phyloP scores from a whole-genome alignment of 92 coral and sea anemone genomes.

The Epizoanthus ramosus region DNA sequence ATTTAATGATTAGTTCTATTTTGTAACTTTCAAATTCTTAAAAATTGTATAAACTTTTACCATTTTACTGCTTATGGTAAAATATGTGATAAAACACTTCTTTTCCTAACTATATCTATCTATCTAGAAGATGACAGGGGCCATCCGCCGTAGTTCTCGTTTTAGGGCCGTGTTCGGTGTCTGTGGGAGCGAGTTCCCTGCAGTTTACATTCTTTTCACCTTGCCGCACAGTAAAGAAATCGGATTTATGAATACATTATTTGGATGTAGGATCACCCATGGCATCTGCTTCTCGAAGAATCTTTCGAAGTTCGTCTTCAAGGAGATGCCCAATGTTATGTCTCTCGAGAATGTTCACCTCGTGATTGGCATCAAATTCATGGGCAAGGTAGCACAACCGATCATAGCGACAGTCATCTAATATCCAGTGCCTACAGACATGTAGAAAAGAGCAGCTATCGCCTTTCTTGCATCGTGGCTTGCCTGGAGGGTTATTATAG shows the following conservation, averaged over 20 bases:
- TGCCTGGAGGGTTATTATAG: background rate
- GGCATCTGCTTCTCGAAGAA: background rate
- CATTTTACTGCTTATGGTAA: too few species aligned
- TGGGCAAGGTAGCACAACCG: background rate
- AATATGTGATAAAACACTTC: too few species aligned
- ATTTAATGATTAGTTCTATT: too few species aligned
- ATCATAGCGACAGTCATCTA: background rate
- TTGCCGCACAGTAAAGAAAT: too few species aligned
- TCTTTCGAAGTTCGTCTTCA: constrained; percentile 1
- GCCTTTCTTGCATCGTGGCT: background rate
- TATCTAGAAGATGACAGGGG: too few species aligned
- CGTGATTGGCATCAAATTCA: constrained; percentile 6
- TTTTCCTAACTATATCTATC: too few species aligned
- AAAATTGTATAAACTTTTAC: too few species aligned
- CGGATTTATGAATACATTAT: background rate
- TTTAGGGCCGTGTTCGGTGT: too few species aligned
- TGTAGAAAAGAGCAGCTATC: constrained; percentile 9
- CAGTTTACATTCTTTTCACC: too few species aligned
- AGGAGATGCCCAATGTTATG: constrained; percentile 30
- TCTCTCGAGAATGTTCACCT: constrained; percentile 9
- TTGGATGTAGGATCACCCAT: background rate
- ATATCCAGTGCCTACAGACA: constrained; percentile 11
- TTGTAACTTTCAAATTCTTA: too few species aligned
- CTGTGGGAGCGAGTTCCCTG: too few species aligned
- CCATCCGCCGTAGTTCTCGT: too few species aligned